A percentile compares a stretch with the other conserved stretches of the same genome.
Evolutionary conservation across 2,113 vertebrate species (phyloP).

Genomic region (Formicarius rufipectus): DNA sequence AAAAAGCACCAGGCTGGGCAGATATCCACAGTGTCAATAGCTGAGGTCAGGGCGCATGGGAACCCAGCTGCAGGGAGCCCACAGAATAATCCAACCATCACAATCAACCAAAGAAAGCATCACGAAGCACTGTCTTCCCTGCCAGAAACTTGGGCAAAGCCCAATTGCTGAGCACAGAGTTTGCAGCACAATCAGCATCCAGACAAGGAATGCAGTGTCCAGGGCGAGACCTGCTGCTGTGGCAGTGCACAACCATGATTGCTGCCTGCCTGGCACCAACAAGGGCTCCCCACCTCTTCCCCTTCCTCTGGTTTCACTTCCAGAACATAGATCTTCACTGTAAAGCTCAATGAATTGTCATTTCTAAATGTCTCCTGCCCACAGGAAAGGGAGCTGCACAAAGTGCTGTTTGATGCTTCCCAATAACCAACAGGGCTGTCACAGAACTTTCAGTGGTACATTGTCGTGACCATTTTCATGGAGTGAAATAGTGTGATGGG

Average conservation of each 20-base stretch:
- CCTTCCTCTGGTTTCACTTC: background rate
- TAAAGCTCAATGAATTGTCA: background rate
- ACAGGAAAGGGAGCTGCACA: background rate
- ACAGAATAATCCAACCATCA: background rate
- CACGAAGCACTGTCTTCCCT: background rate
- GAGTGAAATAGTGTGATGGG: background rate
- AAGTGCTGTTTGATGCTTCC: background rate
- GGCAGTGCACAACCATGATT: background rate
- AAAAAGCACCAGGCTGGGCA: background rate
- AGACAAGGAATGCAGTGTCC: background rate
- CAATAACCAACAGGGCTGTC: background rate
- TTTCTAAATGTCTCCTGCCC: background rate
- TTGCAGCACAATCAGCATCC: background rate
- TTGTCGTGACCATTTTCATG: background rate
- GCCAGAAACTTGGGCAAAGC: background rate
- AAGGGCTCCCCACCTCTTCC: background rate
- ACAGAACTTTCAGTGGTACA: background rate
- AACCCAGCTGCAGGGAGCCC: background rate
- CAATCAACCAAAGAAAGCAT: background rate
- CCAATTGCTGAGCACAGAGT: background rate
- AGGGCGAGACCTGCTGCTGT: background rate
- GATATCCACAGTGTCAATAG: background rate
- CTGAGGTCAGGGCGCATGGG: background rate
- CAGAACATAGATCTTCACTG: background rate
- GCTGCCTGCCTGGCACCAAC: background rate